These are phyloP conservation scores for Oryzias javanicus DNA, from an alignment of 2,113 vertebrate genomes.

Conservation along the genomic window DNA sequence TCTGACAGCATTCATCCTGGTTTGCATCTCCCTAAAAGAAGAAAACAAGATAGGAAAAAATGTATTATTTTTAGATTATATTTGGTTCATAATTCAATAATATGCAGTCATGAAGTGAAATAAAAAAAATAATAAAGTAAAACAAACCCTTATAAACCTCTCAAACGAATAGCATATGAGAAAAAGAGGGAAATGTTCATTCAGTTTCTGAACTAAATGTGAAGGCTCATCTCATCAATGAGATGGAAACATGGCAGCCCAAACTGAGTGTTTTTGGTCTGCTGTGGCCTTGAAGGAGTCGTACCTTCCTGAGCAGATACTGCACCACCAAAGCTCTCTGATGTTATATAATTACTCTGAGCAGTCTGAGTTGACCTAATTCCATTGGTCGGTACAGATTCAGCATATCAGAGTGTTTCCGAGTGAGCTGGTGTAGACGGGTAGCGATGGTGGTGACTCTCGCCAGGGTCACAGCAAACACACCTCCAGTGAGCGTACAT, in stretches of 20 bases:
- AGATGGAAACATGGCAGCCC: not conserved
- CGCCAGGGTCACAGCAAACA: slow-evolving; percentile 56
- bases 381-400: slow-evolving; percentile 47
- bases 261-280: slow-evolving; percentile 15
- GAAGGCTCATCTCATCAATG: not conserved
- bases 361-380: slow-evolving; percentile 63
- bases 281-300: slow-evolving; percentile 17
- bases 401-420: slow-evolving; percentile 34
- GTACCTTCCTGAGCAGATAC: slow-evolving; percentile 45
- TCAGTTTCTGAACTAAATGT: not conserved
- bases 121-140: not conserved
- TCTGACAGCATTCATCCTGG: slow-evolving; percentile 5
- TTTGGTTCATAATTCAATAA: not conserved
- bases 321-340: slow-evolving; percentile 50
- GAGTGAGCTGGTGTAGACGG: slow-evolving; percentile 35
- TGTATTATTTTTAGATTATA: slow-evolving; percentile 2
- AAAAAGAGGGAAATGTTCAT: too few relatives aligned
- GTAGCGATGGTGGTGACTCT: slow-evolving; percentile 31
- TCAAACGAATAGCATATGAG: too few relatives aligned
- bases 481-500: slow-evolving; percentile 25
- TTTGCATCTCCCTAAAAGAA: slow-evolving; percentile 20
- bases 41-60: slow-evolving; percentile 11
- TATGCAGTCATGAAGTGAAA: slow-evolving; percentile 8
- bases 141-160: not conserved
- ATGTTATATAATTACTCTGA: slow-evolving; percentile 64